Evolutionary conservation across 1,140 invertebrate genomes (phyloP), one percentile per base, ranked within the genome.

Genomic region (Sweltsa coloradensis): DNA sequence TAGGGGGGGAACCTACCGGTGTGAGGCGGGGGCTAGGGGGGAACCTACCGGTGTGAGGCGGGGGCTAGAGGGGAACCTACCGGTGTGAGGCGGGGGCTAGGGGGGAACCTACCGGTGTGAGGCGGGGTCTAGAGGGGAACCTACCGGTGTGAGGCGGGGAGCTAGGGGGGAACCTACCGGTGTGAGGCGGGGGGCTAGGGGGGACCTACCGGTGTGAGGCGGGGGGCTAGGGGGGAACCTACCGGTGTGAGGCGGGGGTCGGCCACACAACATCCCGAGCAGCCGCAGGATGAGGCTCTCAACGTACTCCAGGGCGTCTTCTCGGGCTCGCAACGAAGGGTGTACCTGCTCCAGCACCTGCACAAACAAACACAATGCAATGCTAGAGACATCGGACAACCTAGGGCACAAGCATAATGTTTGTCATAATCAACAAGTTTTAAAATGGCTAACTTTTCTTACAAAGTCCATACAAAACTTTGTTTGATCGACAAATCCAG

Each of bases 221-320:
- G n/a, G n/a, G n/a, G n/a, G n/a, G n/a, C n/a, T n/a, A n/a, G n/a
- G n/a, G n/a, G n/a, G n/a, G n/a, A n/a, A n/a, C n/a, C n/a, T n/a
- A n/a, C n/a, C n/a, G 34, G 81, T 83, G 52, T 86, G 81, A 37
- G 86, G 81, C 34, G 72, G 64, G 31, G 89, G 86, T 52, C 81
- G 76, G 27, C 83, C 81, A 68, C 89, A 94, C 23, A 97, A 71
- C 76, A 89, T 89, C 2, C 81, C 81, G 55, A 97, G 67, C 29
- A 97, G 73, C 46, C 87, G 81, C 14, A 97, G 69, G 58, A 94
- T 92, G 34, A 97, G 74, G 48, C 79, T 81, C 68, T 97, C 93
- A 37, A 97, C 88, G 65, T 93, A 96, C 45, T 90, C 78, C 53
- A 97, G 69, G 1, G 92, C 92, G 71, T 93, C 91, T 55, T 93